Evolutionary conservation across 2,888 invertebrate genomes (phyloP), one percentile per base, ranked within the genome.

Genomic region (Drosophila limbata): DNA sequence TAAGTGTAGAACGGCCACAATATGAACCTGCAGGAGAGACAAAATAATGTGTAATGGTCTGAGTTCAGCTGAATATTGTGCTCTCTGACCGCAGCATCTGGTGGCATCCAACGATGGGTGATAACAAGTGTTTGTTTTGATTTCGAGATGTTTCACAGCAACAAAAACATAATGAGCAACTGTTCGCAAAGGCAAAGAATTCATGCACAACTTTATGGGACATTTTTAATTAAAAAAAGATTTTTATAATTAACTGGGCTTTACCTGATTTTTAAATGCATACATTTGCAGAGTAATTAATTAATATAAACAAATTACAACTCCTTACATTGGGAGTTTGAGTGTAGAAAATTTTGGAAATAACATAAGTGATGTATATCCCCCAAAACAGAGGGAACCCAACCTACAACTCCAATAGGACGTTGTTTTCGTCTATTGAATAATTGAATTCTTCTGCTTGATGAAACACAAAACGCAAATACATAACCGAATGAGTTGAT

Each of bases 371-470:
- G 15, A 44, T 55, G 55, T 13, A n/a, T 13, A 33, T 44, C 31
- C n/a, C 55, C 44, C 44, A 55, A 37, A 25, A 25, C 28, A 37
- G 13, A 19, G 33, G 56, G 35, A 25, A 4, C 11, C 11, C 37
- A 15, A 35, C 6, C 10, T 0, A 28, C 28, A 28, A 57, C 11
- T 19, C 61, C 64, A 78, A 66, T 50, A 69, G 69, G n/a, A 19
- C 19, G 61, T 60, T 69, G 76, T 69, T 73, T 80, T 78, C 61
- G 63, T 73, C 75, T 71, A 63, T 79, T 71, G 77, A 77, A 82
- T 88, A 89, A 88, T 90, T 90, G 88, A 88, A 88, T 90, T 79
- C 81, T 85, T 80, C 84, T 86, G 83, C 78, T 84, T 82, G 86
- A 76, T 56, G 77, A 81, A 84, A 79, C 84, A 73, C 78, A 72